phyloP scores from a whole-genome alignment of 2,113 vertebrate species.

The Cromileptes altivelis region DNA sequence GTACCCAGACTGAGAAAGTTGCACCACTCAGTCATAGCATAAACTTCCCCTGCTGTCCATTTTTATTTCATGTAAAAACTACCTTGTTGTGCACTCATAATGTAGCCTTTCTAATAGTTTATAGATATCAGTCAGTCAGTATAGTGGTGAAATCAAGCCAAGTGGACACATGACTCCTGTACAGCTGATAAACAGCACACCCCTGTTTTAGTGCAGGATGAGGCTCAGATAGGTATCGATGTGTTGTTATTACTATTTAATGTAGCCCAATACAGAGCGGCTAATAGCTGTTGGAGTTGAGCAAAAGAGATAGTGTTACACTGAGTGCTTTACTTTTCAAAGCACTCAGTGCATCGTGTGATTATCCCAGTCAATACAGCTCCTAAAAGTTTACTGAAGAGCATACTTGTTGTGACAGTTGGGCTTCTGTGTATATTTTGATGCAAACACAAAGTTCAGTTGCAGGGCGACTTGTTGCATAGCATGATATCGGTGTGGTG shows the following conservation, averaged over 20 bases:
- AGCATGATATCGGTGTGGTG: slow-evolving; percentile 3
- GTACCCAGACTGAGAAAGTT: slow-evolving; percentile 3
- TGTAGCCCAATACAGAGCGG: slow-evolving; percentile 45
- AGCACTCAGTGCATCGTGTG: slow-evolving; percentile 68
- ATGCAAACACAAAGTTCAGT: slow-evolving; percentile 13
- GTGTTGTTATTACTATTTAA: slow-evolving; percentile 72
- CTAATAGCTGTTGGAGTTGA: slow-evolving; percentile 63
- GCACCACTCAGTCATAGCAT: background rate
- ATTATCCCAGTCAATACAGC: slow-evolving; percentile 39
- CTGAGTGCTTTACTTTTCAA: slow-evolving; percentile 68
- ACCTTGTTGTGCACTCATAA: background rate
- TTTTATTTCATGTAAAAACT: background rate
- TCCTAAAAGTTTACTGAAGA: slow-evolving; percentile 48
- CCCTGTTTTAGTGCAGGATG: slow-evolving; percentile 44
- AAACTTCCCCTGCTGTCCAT: background rate
- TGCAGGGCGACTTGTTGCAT: slow-evolving; percentile 23
- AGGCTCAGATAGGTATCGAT: slow-evolving; percentile 57
- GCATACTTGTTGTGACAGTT: slow-evolving; percentile 65
- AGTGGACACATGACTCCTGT: background rate
- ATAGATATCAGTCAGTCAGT: background rate
- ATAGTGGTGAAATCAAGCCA: background rate
- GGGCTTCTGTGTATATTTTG: background rate
- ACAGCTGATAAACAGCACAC: slow-evolving; percentile 17
- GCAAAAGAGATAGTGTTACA: slow-evolving; percentile 67
- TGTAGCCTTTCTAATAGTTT: background rate